Conservation (phyloP, 2,888 invertebrate genomes). For the Hofmannophila pseudospretella region DNA sequence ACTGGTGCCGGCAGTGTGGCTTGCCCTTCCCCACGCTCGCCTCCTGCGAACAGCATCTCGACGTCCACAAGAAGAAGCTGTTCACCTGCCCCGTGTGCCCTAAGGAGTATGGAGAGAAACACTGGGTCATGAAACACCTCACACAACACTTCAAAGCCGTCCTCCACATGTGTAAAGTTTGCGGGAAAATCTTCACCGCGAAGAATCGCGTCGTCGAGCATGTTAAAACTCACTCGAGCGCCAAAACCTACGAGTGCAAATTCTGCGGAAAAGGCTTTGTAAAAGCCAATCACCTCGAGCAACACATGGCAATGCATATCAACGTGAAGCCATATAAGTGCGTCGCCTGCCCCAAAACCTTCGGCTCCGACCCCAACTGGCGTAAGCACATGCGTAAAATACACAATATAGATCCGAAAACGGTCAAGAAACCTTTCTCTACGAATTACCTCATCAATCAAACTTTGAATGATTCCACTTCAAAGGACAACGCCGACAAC, state of each 20-base stretch:
- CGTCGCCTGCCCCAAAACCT: conserved; percentile 72
- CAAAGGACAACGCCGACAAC: too few relatives aligned
- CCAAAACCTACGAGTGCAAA: conserved; percentile 66
- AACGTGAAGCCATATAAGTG: conserved; percentile 76
- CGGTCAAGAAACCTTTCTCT: too few relatives aligned
- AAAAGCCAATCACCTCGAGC: conserved; percentile 41
- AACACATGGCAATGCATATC: conserved; percentile 78
- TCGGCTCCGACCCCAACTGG: conserved; percentile 78
- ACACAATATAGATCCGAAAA: conserved; percentile 34
- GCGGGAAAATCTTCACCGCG: conserved; percentile 74
- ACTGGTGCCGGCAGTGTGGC: conserved; percentile 54
- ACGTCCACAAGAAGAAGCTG: conserved; percentile 43
- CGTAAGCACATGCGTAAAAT: conserved; percentile 69
- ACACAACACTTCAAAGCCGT: conserved; percentile 50
- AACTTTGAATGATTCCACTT: too few relatives aligned
- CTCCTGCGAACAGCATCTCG: conserved; percentile 48
- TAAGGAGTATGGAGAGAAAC: conserved; percentile 70
- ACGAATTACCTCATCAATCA: too few relatives aligned
- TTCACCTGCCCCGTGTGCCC: conserved; percentile 78
- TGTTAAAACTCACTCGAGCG: conserved; percentile 51
- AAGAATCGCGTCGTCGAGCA: conserved; percentile 48
- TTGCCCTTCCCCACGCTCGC: conserved; percentile 42
- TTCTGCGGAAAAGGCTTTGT: conserved; percentile 71
- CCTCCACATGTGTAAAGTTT: conserved; percentile 75
- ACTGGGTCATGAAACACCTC: conserved; percentile 49